Base-by-base conservation (phyloP, 2,888 invertebrate species). In the Andrena marginata region DNA sequence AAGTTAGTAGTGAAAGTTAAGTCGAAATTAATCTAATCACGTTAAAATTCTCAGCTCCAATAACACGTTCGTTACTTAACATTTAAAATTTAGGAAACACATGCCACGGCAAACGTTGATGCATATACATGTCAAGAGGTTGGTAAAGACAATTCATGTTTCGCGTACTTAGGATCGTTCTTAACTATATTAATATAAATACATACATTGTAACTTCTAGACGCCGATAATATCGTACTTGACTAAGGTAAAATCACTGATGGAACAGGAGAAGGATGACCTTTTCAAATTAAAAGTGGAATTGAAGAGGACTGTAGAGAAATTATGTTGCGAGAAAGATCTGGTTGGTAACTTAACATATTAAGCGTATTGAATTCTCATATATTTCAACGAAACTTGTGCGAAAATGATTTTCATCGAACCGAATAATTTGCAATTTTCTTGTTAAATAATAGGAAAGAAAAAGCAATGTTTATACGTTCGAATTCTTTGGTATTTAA, bases 231-330 rank as follows among this genome's bases (percentile, higher is more conserved):
- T 87, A 69, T 80, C 79, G 42, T 89, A 86, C 63, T 82, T 92
- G 31, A 85, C 73, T 23, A 90, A 89, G 64, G 89, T 90, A 49
- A 89, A 89, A 74, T 74, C 85, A 35, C 86, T 89, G 35, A 87
- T 89, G 87, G 90, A 90, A 78, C 89, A 89, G 63, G 90, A 92
- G 62, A 89, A 87, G 49, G 86, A 90, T 63, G 85, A 79, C 54
- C 84, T 93, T 68, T 67, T 48, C 13, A 84, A 89, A 49, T 84
- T 92, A 60, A 91, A 90, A 78, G 65, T 69, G 20, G 91, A 91
- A 74, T 77, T 92, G 60, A 87, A 89, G 16, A 90, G 87, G 77
- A 78, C 90, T 75, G 51, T 92, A 65, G 82, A 89, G 56, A 85
- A 90, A 63, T 85, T 92, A 31, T 62, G 63, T 31, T 59, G 13